Evolutionary conservation across 2,797 vertebrate species (phyloP).

Genomic region (Pipistrellus pygmaeus): DNA sequence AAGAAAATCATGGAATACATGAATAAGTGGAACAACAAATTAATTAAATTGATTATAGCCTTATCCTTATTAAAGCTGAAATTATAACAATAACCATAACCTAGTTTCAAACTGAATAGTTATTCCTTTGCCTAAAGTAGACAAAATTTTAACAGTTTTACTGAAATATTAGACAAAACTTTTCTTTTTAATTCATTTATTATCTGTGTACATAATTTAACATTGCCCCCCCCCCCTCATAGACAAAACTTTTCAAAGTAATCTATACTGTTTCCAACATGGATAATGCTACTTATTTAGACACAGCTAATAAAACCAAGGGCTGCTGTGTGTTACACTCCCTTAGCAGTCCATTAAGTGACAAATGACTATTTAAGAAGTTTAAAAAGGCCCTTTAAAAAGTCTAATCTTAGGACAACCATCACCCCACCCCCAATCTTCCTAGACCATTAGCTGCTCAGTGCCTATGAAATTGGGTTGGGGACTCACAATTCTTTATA

Average conservation of each 20-base stretch:
- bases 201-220: too few species aligned
- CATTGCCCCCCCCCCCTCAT: too few species aligned
- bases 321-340: neutral
- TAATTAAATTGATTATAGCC: neutral
- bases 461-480: neutral
- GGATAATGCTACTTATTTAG: constrained; percentile 53
- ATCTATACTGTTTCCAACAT: constrained; percentile 27
- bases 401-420: neutral
- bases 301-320: constrained; percentile 49
- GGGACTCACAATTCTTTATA: neutral
- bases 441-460: neutral
- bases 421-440: neutral
- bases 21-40: neutral
- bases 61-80: constrained; percentile 43
- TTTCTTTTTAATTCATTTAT: neutral
- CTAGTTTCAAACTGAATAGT: constrained; percentile 48
- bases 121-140: constrained; percentile 40
- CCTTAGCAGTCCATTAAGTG: constrained; percentile 18
- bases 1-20: neutral
- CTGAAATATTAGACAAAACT: constrained; percentile 40
- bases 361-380: constrained; percentile 51
- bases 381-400: constrained; percentile 5
- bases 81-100: neutral
- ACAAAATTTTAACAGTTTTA: neutral
- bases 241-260: constrained; percentile 20